Evolutionary conservation across 2,797 vertebrate species (phyloP), one percentile per base, ranked within the genome.

Genomic region (Bradypodion pumilum): DNA sequence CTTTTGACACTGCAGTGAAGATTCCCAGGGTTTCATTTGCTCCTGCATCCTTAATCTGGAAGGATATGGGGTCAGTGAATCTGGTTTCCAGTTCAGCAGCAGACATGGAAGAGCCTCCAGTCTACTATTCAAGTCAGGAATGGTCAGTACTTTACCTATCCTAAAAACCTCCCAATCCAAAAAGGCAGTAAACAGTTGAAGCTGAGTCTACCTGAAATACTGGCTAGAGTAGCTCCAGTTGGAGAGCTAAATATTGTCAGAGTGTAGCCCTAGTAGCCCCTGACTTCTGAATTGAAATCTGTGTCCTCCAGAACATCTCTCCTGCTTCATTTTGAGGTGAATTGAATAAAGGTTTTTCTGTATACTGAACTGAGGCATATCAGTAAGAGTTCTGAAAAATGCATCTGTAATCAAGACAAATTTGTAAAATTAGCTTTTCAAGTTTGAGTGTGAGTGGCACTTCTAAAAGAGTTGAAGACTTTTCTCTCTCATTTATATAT

Each of bases 371-470:
- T 92, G 89, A 87, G 35, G 21, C 74, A 0, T 84, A 78, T 88
- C 80, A 91, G 85, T 89, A 87, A 91, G 89, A 77, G 87, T n/a
- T 62, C 82, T 91, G 86, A 92, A 88, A 89, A 89, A 84, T 89
- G 90, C 89, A 88, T 85, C 90, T 84, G 83, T 32, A 84, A 83
- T 80, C 81, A 87, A 86, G n/a, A 85, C 85, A 63, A 32, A n/a
- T 85, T 63, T 70, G 82, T 89, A 63, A 90, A 90, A 92, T 19
- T 84, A 84, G 70, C 89, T 85, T 49, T 92, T 94, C 81, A 52
- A 49, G 27, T 85, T 93, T 95, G 85, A 92, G 90, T 90, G 89
- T 89, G 93, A 92, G 77, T 91, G 44, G 85, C 80, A 60, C 79
- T 86, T 49, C 83, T 89, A 69, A 94, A 85, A 93, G 91, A n/a